These are phyloP conservation scores for Petroica traversi DNA, from an alignment of 2,113 vertebrate genomes.

Conservation along the genomic window DNA sequence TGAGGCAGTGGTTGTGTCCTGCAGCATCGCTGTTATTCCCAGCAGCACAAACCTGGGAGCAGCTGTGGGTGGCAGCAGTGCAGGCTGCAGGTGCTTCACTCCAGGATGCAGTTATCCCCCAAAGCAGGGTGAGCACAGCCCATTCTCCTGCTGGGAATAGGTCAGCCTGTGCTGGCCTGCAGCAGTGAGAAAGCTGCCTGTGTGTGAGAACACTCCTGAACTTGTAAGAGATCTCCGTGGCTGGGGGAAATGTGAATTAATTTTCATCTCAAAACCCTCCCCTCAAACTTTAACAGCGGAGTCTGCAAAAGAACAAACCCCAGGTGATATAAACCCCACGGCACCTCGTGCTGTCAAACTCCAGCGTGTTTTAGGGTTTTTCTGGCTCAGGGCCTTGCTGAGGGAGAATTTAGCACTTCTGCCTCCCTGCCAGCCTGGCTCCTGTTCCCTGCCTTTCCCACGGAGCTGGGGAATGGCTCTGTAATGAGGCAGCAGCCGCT, in stretches of 20 bases:
- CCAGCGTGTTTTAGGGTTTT: background rate
- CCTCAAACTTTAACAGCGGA: background rate
- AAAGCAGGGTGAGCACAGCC: background rate
- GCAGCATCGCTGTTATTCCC: background rate
- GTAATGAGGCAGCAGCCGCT: background rate
- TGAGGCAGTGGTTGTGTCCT: background rate
- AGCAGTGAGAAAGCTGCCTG: background rate
- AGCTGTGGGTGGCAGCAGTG: accelerated
- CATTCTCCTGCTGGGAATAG: accelerated
- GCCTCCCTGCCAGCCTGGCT: background rate
- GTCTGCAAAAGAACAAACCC: background rate
- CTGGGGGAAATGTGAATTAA: background rate
- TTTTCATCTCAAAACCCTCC: accelerated
- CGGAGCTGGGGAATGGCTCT: background rate
- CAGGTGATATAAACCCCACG: accelerated
- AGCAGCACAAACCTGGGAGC: accelerated
- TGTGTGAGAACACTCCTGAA: background rate
- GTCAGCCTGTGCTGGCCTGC: background rate
- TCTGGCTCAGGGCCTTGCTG: background rate
- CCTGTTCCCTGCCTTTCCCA: background rate
- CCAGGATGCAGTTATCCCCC: background rate
- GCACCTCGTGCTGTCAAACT: background rate
- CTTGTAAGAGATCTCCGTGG: background rate
- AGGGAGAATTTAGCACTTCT: background rate
- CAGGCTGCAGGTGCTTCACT: background rate